Evolutionary conservation across 2,888 invertebrate species (phyloP).

Genomic region (Orthonychiurus folsomi): DNA sequence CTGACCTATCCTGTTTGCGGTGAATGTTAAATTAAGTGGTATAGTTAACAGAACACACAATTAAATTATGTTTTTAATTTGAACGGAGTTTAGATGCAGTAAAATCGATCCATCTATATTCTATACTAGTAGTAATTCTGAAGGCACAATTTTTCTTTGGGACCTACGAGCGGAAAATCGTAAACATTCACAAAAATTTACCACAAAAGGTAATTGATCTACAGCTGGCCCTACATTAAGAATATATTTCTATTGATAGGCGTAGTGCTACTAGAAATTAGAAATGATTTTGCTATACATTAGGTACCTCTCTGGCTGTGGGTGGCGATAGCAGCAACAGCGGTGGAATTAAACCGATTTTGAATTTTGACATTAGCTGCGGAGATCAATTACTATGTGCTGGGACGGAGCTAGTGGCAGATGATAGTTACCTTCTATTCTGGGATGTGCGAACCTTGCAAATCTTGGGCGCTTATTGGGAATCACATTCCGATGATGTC

Average conservation of each 20-base stretch:
- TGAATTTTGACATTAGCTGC: conserved; percentile 64
- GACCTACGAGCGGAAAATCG: not conserved
- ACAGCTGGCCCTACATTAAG: too few species aligned
- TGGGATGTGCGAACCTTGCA: conserved; percentile 59
- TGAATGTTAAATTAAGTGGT: conserved; percentile 10
- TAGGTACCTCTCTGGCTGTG: not conserved
- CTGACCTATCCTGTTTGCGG: conserved; percentile 25
- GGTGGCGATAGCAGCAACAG: not conserved
- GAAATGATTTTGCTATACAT: too few species aligned
- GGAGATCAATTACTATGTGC: conserved; percentile 62
- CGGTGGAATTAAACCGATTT: conserved; percentile 52
- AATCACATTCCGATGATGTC: conserved; percentile 72
- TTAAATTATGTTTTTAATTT: not conserved
- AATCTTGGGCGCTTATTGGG: conserved; percentile 70
- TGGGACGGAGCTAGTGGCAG: conserved; percentile 60
- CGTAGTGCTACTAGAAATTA: not conserved
- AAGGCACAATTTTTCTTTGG: conserved; percentile 19
- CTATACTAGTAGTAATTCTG: conserved; percentile 26
- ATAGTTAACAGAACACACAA: not conserved
- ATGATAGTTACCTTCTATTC: conserved; percentile 67
- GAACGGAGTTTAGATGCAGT: conserved; percentile 25
- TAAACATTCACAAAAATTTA: not conserved
- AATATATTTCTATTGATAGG: too few species aligned
- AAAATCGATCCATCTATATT: conserved; percentile 19
- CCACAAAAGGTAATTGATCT: not conserved